phyloP scores from a whole-genome alignment of 2,113 vertebrate species.

The Drymodes brunneopygia region DNA sequence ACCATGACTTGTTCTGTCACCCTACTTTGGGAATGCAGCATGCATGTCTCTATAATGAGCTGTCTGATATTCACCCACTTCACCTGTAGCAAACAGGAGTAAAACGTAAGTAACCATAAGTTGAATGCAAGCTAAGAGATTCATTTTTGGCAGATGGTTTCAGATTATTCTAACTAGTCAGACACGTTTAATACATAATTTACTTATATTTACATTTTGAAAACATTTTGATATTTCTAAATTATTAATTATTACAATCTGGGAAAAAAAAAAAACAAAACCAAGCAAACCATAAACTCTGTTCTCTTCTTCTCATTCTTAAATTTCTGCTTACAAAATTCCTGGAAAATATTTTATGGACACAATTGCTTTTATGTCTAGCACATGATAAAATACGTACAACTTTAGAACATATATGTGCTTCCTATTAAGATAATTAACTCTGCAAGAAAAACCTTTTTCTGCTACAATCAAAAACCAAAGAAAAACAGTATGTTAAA shows the following conservation, averaged over 20 bases:
- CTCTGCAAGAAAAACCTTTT: not conserved
- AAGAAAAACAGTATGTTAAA: not conserved
- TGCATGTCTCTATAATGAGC: conserved; percentile 71
- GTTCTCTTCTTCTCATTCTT: not conserved
- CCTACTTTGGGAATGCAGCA: conserved; percentile 36
- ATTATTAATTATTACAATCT: not conserved
- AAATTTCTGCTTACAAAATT: not conserved
- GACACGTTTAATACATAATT: not conserved
- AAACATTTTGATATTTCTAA: not conserved
- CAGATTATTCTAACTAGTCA: not conserved
- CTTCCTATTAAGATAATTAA: not conserved
- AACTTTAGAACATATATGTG: not conserved
- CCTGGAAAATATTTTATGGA: not conserved
- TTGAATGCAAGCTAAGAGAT: conserved; percentile 22
- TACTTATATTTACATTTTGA: not conserved
- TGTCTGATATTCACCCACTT: conserved; percentile 70
- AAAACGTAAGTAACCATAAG: conserved; percentile 50
- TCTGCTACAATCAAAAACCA: not conserved
- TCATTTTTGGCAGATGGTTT: not conserved
- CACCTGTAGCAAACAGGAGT: conserved; percentile 66
- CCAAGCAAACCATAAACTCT: not conserved
- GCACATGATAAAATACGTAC: not conserved
- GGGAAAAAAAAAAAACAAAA: not conserved
- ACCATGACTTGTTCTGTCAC: conserved; percentile 68
- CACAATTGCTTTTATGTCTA: not conserved